Evolutionary conservation across 2,888 invertebrate species (phyloP).

Genomic region (Ormia ochracea): DNA sequence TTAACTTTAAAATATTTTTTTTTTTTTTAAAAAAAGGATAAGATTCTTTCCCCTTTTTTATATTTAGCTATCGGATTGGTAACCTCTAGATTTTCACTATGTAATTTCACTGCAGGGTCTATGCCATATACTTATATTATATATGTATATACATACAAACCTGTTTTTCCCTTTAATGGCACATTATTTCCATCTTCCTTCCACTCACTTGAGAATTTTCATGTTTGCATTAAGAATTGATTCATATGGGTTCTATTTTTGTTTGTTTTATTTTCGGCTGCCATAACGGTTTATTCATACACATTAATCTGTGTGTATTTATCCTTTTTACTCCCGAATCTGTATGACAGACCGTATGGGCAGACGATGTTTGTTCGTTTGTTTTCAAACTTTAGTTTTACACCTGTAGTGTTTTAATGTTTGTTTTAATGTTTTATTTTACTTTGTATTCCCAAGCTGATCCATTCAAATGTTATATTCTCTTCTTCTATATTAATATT

Average conservation of each 20-base stretch:
- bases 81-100: too few species aligned
- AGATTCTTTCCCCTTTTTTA: too few species aligned
- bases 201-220: background rate
- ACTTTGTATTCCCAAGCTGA: constrained; percentile 38
- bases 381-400: constrained; percentile 37
- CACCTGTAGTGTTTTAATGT: constrained; percentile 42
- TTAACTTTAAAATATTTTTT: too few species aligned
- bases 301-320: constrained; percentile 26
- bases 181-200: background rate
- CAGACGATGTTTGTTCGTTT: background rate
- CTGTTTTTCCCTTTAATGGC: background rate
- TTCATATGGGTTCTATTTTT: constrained; percentile 19
- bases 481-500: background rate
- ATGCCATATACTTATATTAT: too few species aligned
- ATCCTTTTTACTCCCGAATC: constrained; percentile 7
- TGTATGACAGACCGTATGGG: background rate
- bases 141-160: too few species aligned
- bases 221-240: constrained; percentile 14
- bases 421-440: constrained; percentile 18
- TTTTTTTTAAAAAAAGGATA: too few species aligned
- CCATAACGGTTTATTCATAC: constrained; percentile 22
- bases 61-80: too few species aligned
- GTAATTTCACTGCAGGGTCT: too few species aligned
- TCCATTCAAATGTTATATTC: constrained; percentile 37
- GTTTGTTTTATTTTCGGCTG: background rate